Evolutionary conservation across 1,140 invertebrate species (phyloP), one percentile per base, ranked within the genome.

Genomic region (Mercenaria mercenaria): DNA sequence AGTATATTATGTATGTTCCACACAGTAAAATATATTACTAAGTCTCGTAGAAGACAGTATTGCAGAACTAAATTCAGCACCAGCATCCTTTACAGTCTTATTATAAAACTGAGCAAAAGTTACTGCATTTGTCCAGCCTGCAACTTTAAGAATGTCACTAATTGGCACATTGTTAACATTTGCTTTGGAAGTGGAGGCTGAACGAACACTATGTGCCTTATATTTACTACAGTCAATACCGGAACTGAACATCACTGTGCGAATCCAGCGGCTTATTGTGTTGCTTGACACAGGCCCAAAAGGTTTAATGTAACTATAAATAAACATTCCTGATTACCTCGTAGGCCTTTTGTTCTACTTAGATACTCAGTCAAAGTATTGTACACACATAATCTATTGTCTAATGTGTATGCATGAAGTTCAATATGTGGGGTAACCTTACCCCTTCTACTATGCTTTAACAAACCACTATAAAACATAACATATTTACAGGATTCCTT

Each of bases 251-350:
- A 81, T 81, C 6, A 81, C 79, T 11, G 59, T 83, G 29, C 39
- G 29, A 34, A 91, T 34, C 85, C 90, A 91, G 8, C 84, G 0
- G 32, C 41, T 52, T 29, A 88, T 64, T 26, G 88, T 88, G 37
- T 87, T 64, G n/a, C n/a, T n/a, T n/a, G n/a, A n/a, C n/a, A n/a
- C n/a, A n/a, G n/a, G n/a, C n/a, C n/a, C n/a, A n/a, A n/a, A n/a
- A n/a, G n/a, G n/a, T n/a, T n/a, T n/a, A n/a, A 37, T 47, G 56
- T 83, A 91, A 80, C 74, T 37, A 91, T 56, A 72, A 90, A 88
- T n/a, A 90, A 59, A 81, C n/a, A 69, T 34, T 29, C 41, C 23
- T 64, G 67, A 72, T 56, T 64, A 79, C 50, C 79, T 23, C 67
- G 11, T 15, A 83, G 32, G 37, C 20, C 59, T 3, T n/a, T 47